Conservation (phyloP, 35 echinoderm and acorn worm species). For the Apostichopus californicus region DNA sequence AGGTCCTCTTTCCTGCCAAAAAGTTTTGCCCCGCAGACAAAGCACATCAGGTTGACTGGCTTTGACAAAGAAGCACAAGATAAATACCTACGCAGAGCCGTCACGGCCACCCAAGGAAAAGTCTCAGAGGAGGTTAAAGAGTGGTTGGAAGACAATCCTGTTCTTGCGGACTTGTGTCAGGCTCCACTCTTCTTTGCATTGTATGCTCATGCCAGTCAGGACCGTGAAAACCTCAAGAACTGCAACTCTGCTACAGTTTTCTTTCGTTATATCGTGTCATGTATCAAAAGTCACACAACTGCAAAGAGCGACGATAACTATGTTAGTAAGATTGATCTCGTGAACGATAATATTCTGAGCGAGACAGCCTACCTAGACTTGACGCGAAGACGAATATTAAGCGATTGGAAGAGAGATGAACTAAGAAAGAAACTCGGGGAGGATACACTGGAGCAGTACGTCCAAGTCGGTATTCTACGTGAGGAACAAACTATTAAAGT, state of each 20-base stretch:
- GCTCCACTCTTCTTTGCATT: slow-evolving; percentile 26
- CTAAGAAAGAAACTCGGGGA: neutral
- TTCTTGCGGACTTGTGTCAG: slow-evolving; percentile 5
- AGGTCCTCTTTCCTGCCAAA: neutral
- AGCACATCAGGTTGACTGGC: neutral
- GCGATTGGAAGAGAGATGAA: neutral
- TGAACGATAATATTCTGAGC: neutral
- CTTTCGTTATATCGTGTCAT: slow-evolving; percentile 1
- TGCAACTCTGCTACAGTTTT: neutral
- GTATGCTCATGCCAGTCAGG: slow-evolving; percentile 12
- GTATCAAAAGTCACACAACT: neutral
- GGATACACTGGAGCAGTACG: neutral
- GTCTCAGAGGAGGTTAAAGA: neutral
- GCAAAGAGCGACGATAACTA: neutral
- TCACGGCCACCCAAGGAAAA: neutral
- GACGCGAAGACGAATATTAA: neutral
- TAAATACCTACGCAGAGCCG: neutral
- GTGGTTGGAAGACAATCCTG: slow-evolving; percentile 18
- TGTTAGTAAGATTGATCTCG: neutral
- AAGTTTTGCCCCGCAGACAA: neutral
- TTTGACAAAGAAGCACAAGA: slow-evolving; percentile 25
- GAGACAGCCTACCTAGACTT: neutral
- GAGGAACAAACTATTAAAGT: neutral
- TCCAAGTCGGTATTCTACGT: neutral
- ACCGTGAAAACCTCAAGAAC: neutral